Conservation (phyloP, 2,113 vertebrate genomes). For the Gopherus flavomarginatus region DNA sequence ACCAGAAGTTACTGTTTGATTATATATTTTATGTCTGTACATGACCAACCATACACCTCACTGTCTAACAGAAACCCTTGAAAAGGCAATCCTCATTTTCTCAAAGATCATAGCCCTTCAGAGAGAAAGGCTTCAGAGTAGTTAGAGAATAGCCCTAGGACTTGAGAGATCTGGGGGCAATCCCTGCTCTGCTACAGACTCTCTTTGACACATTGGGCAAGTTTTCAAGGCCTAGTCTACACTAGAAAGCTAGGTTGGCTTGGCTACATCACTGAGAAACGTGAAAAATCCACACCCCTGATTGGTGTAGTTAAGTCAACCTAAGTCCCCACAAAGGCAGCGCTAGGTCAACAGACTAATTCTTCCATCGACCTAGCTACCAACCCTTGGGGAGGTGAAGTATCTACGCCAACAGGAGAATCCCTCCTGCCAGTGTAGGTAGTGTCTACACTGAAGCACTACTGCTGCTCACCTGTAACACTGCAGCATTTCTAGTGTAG, state of each 20-base stretch:
- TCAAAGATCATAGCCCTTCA: neutral
- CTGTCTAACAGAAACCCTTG: neutral
- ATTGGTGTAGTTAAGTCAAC: neutral
- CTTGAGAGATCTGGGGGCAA: neutral
- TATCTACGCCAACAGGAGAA: too few species aligned
- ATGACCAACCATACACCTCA: accelerated
- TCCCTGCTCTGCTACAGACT: neutral
- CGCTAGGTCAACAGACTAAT: neutral
- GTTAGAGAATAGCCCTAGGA: neutral
- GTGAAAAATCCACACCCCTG: neutral
- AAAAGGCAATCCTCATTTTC: neutral
- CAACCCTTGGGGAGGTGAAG: neutral
- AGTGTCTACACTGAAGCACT: too few species aligned
- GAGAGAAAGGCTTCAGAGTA: accelerated
- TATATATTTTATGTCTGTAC: neutral
- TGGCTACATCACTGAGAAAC: neutral
- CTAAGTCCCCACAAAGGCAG: neutral
- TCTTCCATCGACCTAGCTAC: neutral
- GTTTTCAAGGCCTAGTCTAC: neutral
- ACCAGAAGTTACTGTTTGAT: neutral
- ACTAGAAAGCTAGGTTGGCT: neutral
- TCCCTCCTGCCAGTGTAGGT: too few species aligned
- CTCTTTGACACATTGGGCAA: neutral
- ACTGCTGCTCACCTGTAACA: too few species aligned
- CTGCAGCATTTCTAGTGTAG: neutral